Evolutionary conservation across 2,888 invertebrate species (phyloP), one percentile per base, ranked within the genome.

Genomic region (Caenorhabditis auriculariae): DNA sequence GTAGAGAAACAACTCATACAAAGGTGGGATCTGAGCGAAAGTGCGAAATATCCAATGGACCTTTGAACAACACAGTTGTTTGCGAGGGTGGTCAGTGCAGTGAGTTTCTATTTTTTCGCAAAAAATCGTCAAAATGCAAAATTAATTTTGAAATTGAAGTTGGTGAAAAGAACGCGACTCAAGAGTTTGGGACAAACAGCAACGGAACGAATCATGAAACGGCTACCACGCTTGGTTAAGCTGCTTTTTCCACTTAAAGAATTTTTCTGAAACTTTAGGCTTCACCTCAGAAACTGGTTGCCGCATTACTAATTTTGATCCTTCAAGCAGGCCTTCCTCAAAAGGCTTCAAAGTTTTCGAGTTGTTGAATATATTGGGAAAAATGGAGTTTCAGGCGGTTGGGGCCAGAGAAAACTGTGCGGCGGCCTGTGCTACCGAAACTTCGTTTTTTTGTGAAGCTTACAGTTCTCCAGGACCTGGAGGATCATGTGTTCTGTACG

Each of bases 321-420:
- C 55, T 12, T 42, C 55, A 17, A 44, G 35, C 17, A 26, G 37
- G 2, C 41, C 42, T 4, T 55, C 55, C 9, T 49, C 55, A 0
- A 6, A 42, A 35, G 55, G 55, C 24, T 49, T 29, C 24, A 55
- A 55, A 19, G 49, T 49, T 24, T 26, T n/a, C 4, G 12, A 19
- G n/a, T 21, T n/a, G 6, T 35, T 35, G 9, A 15, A 12, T 15
- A 35, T 35, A n/a, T n/a, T 35, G 9, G 12, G n/a, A 35, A 35
- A 35, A 35, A 15, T 15, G 12, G 9, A 15, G n/a, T 35, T 35
- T 28, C 21, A 49, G 44, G 50, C 48, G 17, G 49, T 55, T 5
- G 55, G 55, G 37, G 44, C 49, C 15, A 15, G 44, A 37, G 7
- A n/a, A 9, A 38, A 55, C 37, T 55, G 55, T 43, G 55, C 48